Percentiles rank a stretch among this genome's conserved stretches.
phyloP scores from a whole-genome alignment of 64 coral and sea anemone species.

The Dendronephthya gigantea region DNA sequence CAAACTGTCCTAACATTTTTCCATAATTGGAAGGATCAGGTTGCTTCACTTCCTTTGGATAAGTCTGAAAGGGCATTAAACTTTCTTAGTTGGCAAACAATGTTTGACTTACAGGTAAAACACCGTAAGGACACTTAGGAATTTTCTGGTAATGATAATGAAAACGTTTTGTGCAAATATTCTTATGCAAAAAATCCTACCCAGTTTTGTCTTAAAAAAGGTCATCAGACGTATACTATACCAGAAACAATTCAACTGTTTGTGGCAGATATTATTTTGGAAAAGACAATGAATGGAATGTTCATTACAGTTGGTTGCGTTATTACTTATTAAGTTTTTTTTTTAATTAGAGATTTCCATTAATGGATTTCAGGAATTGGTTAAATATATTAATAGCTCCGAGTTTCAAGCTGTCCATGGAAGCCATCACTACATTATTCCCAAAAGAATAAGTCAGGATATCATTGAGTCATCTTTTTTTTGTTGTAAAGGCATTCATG shows the following conservation, averaged over 20 bases:
- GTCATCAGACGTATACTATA: not conserved
- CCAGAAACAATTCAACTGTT: not conserved
- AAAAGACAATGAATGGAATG: no score
- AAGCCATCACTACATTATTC: constrained; percentile 26
- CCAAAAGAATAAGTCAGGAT: not conserved
- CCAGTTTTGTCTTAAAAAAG: no score
- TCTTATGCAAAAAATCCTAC: no score
- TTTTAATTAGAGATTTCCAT: constrained; percentile 13
- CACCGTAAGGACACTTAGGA: not conserved
- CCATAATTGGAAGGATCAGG: not conserved
- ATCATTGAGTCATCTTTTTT: constrained; percentile 8
- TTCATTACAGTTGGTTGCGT: not conserved
- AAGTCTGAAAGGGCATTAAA: not conserved
- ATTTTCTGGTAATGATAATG: not conserved
- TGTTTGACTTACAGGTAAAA: constrained; percentile 17
- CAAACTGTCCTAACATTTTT: not conserved
- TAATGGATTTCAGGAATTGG: constrained; percentile 16
- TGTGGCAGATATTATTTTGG: no score
- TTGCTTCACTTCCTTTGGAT: not conserved
- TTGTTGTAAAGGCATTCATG: constrained; percentile 34
- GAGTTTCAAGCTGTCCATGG: constrained; percentile 28
- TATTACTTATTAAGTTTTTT: not conserved
- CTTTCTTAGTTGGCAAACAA: constrained; percentile 17
- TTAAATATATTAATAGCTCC: not conserved
- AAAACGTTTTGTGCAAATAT: not conserved